Evolutionary conservation across 2,113 vertebrate genomes (phyloP).

Genomic region (Litocranius walleri): DNA sequence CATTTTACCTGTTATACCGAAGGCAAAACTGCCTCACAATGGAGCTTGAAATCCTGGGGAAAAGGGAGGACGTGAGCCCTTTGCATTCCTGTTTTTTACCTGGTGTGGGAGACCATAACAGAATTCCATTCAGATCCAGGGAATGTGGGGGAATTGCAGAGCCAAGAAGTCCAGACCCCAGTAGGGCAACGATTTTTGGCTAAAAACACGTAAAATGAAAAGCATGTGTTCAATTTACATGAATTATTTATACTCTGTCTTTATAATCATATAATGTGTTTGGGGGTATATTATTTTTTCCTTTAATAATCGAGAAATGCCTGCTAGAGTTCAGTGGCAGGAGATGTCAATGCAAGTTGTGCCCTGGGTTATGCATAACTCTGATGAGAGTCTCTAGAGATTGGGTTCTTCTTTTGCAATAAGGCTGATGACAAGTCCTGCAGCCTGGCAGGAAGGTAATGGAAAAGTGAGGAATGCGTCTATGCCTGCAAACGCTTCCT

Average conservation of each 20-base stretch:
- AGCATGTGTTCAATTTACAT: constrained; percentile 77
- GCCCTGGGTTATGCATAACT: constrained; percentile 63
- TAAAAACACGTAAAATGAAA: constrained; percentile 68
- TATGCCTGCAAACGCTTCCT: constrained; percentile 61
- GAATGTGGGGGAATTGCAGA: constrained; percentile 76
- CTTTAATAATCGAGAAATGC: constrained; percentile 75
- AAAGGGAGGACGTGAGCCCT: constrained; percentile 47
- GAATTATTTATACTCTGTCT: constrained; percentile 82
- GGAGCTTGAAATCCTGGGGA: constrained; percentile 66
- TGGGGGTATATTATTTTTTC: constrained; percentile 60
- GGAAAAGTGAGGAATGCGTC: constrained; percentile 47
- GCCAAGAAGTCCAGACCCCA: constrained; percentile 75
- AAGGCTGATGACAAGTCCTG: constrained; percentile 70
- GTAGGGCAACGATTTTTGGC: constrained; percentile 73
- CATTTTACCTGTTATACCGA: constrained; percentile 62
- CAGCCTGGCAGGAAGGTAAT: constrained; percentile 61
- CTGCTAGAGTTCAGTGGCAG: constrained; percentile 71
- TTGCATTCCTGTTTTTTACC: constrained; percentile 77
- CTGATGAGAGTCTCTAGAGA: constrained; percentile 62
- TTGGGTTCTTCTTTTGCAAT: constrained; percentile 67
- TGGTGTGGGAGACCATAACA: constrained; percentile 70
- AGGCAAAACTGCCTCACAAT: constrained; percentile 59
- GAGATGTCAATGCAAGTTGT: constrained; percentile 75
- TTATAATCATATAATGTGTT: constrained; percentile 79
- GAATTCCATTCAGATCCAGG: constrained; percentile 76